Evolutionary conservation across 2,113 vertebrate genomes (phyloP).

Genomic region (Propithecus coquereli): DNA sequence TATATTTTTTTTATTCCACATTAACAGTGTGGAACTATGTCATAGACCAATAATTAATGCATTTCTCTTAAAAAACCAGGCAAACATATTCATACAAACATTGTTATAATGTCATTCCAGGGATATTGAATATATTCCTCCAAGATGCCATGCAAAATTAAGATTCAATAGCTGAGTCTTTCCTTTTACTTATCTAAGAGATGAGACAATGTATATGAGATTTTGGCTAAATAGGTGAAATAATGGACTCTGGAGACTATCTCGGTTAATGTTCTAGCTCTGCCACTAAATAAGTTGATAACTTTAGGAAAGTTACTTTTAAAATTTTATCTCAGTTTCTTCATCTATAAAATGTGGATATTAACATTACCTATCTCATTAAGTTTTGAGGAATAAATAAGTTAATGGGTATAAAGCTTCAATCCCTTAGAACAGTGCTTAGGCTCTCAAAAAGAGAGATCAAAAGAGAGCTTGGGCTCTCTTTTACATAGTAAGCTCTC

Average conservation of each 20-base stretch:
- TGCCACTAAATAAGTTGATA: not conserved
- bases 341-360: not conserved
- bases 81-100: not conserved
- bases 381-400: not conserved
- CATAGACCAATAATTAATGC: not conserved
- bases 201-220: not conserved
- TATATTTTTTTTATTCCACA: not conserved
- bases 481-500: not conserved
- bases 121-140: not conserved
- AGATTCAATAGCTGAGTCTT: not conserved
- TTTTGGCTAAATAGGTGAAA: not conserved
- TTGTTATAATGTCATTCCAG: not conserved
- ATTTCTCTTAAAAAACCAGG: not conserved
- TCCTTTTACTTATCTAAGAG: constrained; percentile 12
- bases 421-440: not conserved
- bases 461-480: too few species aligned
- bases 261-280: not conserved
- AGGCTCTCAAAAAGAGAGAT: too few species aligned
- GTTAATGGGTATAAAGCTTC: not conserved
- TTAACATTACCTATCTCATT: not conserved
- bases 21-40: not conserved
- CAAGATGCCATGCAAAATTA: not conserved
- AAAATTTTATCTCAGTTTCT: not conserved
- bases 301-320: not conserved
- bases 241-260: not conserved